Evolutionary conservation across 2,113 vertebrate genomes (phyloP), one percentile per base, ranked within the genome.

Genomic region (Ochotona curzoniae): DNA sequence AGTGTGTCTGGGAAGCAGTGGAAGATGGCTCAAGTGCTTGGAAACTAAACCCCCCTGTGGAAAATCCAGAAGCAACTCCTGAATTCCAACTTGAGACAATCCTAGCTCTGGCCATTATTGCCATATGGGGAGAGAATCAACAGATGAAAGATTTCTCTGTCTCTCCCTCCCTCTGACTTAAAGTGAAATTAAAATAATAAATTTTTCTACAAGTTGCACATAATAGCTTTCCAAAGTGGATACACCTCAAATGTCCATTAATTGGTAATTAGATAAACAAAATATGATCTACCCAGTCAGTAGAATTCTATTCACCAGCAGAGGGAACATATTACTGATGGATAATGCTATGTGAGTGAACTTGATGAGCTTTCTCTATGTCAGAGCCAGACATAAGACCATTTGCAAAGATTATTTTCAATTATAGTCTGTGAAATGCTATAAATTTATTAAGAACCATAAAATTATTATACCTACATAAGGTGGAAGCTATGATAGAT

Each of bases 311-410:
- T 38, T 83, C n/a, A 18, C 21, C 69, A 76, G 7, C 44, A 32
- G 76, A 76, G 20, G 25, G 32, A 76, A 26, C 4, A 64, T 67
- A 61, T 7, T 47, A 73, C 67, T 86, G n/a, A 71, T 64, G 49
- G 57, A 57, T 66, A 54, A 12, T 70, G 35, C 2, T 25, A 30
- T 14, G 28, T 26, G 25, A 11, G 74, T 35, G 26, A 67, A 66
- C 8, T 17, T 92, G 20, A 30, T 78, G 73, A 69, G 79, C 47
- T 35, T 32, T 73, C 35, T 51, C 13, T 54, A 74, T 78, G 13
- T 69, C 38, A 92, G 89, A 93, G 30, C 21, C 23, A 89, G 26
- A 54, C 4, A 57, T 25, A 67, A 92, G 83, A 92, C 4, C n/a
- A 82, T 35, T 92, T 51, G 8, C 23, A 70, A 90, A 83, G 8